These are phyloP conservation scores for Hyposoter didymator DNA, from an alignment of 2,888 invertebrate species.

Conservation along the genomic window DNA sequence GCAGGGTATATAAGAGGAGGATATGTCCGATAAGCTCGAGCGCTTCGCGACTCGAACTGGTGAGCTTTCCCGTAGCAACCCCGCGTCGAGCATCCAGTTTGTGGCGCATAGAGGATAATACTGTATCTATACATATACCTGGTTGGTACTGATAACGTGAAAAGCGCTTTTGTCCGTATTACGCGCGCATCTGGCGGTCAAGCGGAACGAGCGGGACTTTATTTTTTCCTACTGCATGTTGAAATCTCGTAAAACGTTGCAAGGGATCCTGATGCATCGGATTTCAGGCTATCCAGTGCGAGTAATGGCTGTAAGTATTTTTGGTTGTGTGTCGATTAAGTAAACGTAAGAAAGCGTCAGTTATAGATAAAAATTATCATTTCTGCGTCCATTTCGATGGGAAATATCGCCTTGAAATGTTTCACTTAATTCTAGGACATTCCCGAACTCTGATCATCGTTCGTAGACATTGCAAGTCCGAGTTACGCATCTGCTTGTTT, in stretches of 20 bases:
- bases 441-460: background rate
- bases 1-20: conserved; percentile 64
- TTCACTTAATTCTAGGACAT: background rate
- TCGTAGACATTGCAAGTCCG: background rate
- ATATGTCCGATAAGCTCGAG: conserved; percentile 64
- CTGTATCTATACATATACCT: conserved; percentile 51
- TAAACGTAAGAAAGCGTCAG: background rate
- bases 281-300: background rate
- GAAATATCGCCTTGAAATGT: background rate
- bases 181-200: conserved; percentile 62
- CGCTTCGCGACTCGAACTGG: conserved; percentile 49
- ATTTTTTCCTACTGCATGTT: conserved; percentile 56
- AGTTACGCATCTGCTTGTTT: background rate
- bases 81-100: conserved; percentile 22
- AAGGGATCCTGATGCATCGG: conserved; percentile 47
- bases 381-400: background rate
- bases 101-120: conserved; percentile 32
- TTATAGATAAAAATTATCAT: background rate
- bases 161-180: conserved; percentile 65
- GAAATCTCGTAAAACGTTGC: conserved; percentile 51
- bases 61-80: conserved; percentile 7
- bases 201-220: conserved; percentile 19
- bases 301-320: background rate
- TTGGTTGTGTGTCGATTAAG: background rate
- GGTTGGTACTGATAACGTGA: conserved; percentile 64